Conservation (phyloP, 2,888 invertebrate genomes). For the Drosophila paracracens region DNA sequence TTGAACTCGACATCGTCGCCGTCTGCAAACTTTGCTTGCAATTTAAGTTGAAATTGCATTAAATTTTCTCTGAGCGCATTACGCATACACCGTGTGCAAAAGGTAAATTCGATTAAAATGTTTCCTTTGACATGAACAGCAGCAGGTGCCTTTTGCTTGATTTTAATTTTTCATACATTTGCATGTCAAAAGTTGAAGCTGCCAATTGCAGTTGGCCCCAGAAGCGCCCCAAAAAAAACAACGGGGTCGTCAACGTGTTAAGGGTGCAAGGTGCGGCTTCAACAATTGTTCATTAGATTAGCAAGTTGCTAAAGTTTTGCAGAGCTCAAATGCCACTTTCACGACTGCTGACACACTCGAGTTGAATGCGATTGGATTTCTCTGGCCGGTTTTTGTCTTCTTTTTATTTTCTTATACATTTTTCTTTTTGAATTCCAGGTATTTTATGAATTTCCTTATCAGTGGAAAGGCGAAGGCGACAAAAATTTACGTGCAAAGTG, state of each 20-base stretch:
- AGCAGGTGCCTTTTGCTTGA: slow-evolving; percentile 29
- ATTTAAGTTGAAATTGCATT: slow-evolving; percentile 72
- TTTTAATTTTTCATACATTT: slow-evolving; percentile 56
- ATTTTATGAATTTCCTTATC: slow-evolving; percentile 82
- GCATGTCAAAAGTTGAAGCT: slow-evolving; percentile 67
- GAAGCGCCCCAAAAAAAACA: slow-evolving; percentile 10
- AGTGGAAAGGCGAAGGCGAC: slow-evolving; percentile 71
- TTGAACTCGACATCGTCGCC: slow-evolving; percentile 3
- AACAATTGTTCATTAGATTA: slow-evolving; percentile 80
- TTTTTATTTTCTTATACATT: slow-evolving; percentile 7
- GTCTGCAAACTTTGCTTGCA: slow-evolving; percentile 63
- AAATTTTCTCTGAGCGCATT: slow-evolving; percentile 49
- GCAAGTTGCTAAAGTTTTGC: slow-evolving; percentile 78
- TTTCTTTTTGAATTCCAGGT: slow-evolving; percentile 45
- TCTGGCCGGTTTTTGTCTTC: slow-evolving; percentile 12
- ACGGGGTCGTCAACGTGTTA: slow-evolving; percentile 45
- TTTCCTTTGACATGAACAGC: slow-evolving; percentile 46
- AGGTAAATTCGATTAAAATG: slow-evolving; percentile 70
- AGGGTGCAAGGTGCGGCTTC: slow-evolving; percentile 65
- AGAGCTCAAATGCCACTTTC: slow-evolving; percentile 77
- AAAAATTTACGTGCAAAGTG: slow-evolving; percentile 78
- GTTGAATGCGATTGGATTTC: slow-evolving; percentile 68
- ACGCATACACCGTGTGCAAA: slow-evolving; percentile 44
- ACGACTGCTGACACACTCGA: slow-evolving; percentile 75
- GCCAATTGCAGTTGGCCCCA: slow-evolving; percentile 65